Conservation (phyloP, 2,797 vertebrate genomes). For the Tokudaia muenninki region DNA sequence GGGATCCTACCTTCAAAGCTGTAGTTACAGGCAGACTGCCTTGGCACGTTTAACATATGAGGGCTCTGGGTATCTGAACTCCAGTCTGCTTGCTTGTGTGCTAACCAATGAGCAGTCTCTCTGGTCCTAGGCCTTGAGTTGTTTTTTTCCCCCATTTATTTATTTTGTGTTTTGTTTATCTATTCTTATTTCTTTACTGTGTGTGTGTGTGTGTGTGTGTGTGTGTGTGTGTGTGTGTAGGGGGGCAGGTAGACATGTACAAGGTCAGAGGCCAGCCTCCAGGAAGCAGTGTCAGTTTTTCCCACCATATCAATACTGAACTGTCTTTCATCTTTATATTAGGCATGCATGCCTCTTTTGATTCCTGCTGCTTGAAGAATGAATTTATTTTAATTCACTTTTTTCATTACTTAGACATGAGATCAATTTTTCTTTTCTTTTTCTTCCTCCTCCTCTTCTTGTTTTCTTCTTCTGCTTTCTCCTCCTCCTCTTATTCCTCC, state of each 20-base stretch:
- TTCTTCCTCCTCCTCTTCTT: too few relatives aligned
- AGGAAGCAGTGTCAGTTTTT: neutral
- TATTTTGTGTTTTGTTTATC: neutral
- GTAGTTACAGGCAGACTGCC: neutral
- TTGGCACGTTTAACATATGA: neutral
- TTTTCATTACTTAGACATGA: neutral
- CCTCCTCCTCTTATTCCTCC: accelerated
- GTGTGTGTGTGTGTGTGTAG: neutral
- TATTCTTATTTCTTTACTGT: neutral
- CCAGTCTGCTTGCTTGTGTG: neutral
- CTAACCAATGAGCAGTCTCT: neutral
- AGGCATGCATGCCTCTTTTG: neutral
- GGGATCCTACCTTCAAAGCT: neutral
- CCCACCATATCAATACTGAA: neutral
- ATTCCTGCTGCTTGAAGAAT: neutral
- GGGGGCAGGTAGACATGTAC: neutral
- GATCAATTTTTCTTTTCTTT: neutral
- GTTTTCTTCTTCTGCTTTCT: accelerated
- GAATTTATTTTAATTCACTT: neutral
- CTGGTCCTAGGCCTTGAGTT: neutral
- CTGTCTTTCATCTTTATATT: neutral
- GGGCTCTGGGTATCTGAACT: neutral
- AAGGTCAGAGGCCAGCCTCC: neutral
- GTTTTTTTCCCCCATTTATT: neutral
- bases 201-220: neutral